Percentiles rank a stretch among this genome's conserved stretches.
These are phyloP conservation scores for Thunnus albacares DNA, from an alignment of 2,797 vertebrate species.

Conservation along the genomic window DNA sequence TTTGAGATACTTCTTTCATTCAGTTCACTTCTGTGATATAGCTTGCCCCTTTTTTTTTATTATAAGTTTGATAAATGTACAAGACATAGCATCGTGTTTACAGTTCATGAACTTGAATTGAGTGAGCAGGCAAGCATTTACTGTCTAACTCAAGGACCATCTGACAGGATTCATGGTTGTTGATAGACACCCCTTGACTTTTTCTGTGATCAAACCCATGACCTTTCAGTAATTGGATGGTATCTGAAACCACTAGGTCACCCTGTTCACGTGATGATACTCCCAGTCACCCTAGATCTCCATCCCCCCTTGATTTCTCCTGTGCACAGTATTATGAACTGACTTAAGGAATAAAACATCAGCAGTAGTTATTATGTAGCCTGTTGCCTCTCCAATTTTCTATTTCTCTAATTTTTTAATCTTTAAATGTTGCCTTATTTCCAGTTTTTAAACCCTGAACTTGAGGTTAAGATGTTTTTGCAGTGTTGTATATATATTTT, in stretches of 20 bases:
- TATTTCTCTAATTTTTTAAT: conserved; percentile 2
- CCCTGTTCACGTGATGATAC: conserved; percentile 21
- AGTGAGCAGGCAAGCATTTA: conserved; percentile 31
- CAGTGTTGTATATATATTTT: neutral
- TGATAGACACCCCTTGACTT: conserved; percentile 58
- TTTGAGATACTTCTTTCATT: neutral
- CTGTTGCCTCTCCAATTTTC: neutral
- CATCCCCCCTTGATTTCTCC: conserved; percentile 7
- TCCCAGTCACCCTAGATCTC: conserved; percentile 17
- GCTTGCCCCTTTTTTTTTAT: neutral
- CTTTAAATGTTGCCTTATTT: conserved; percentile 1
- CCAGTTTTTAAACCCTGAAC: conserved; percentile 12
- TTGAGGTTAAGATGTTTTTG: conserved; percentile 12
- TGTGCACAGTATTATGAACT: conserved; percentile 9
- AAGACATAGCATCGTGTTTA: conserved; percentile 1
- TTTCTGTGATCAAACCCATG: conserved; percentile 66
- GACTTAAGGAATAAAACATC: neutral
- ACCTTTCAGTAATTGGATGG: conserved; percentile 74
- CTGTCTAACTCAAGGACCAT: conserved; percentile 60
- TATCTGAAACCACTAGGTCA: conserved; percentile 60
- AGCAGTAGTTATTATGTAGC: neutral
- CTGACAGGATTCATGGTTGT: conserved; percentile 54
- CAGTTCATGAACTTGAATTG: conserved; percentile 41
- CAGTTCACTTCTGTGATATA: neutral
- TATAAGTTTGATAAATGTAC: conserved; percentile 30